Percentiles rank a stretch among this genome's conserved stretches.
phyloP scores from a whole-genome alignment of 2,888 invertebrate genomes.

The Rotaria sp. region DNA sequence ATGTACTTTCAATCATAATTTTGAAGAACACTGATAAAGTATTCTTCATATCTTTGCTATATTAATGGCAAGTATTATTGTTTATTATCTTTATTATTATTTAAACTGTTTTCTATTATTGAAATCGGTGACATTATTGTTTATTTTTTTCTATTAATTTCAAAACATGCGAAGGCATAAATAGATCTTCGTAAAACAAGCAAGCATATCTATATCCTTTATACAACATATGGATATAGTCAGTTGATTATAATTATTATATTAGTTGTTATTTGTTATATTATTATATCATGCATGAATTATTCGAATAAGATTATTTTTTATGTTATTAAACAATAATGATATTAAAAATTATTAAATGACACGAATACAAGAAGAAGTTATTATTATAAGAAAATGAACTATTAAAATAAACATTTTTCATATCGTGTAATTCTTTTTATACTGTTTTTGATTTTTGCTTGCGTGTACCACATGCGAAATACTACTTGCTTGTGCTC shows the following conservation, averaged over 20 bases:
- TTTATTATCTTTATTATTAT: background rate
- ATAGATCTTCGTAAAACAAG: background rate
- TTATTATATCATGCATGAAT: background rate
- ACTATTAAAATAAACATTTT: background rate
- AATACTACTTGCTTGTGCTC: background rate
- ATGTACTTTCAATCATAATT: background rate
- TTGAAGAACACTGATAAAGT: background rate
- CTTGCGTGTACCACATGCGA: background rate
- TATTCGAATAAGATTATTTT: background rate
- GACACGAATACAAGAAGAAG: background rate
- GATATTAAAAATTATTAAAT: background rate
- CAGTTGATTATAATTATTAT: background rate
- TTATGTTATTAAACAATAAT: background rate
- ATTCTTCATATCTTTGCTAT: background rate
- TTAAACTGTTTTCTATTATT: background rate
- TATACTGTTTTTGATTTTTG: background rate
- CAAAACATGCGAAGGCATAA: no score
- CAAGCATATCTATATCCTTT: background rate
- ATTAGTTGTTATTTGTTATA: background rate
- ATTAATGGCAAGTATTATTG: background rate
- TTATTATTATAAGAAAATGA: background rate
- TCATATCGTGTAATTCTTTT: background rate
- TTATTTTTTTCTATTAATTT: background rate
- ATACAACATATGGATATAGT: background rate
- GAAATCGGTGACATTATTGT: conserved; percentile 14